phyloP scores from a whole-genome alignment of 2,797 vertebrate genomes.

The Pelodytes ibericus region DNA sequence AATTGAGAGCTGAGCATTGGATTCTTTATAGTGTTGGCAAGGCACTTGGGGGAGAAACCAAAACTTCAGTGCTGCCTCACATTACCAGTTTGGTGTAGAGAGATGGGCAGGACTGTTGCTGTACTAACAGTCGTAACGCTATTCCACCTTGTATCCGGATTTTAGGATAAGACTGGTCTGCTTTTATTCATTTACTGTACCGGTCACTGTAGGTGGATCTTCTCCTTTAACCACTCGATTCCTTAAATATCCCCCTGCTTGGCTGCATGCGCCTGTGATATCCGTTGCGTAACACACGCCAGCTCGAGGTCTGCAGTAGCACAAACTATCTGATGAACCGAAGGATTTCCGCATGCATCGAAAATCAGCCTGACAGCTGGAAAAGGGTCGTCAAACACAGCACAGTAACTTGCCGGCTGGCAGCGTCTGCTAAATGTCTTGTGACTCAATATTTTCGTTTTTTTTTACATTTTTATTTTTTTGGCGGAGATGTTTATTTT shows the following conservation, averaged over 20 bases:
- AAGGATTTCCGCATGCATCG: constrained; percentile 34
- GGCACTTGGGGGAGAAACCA: too few relatives aligned
- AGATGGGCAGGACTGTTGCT: too few relatives aligned
- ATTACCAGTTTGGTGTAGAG: too few relatives aligned
- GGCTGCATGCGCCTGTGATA: constrained; percentile 23
- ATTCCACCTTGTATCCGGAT: too few relatives aligned
- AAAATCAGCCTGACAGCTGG: constrained; percentile 47
- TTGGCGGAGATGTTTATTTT: not conserved
- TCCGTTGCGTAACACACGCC: constrained; percentile 30
- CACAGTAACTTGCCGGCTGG: constrained; percentile 3
- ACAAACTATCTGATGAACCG: constrained; percentile 38
- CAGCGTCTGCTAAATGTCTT: constrained; percentile 10
- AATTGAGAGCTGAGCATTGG: too few relatives aligned
- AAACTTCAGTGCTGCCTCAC: too few relatives aligned
- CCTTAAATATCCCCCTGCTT: constrained; percentile 1
- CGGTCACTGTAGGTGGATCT: too few relatives aligned
- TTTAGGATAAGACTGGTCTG: too few relatives aligned
- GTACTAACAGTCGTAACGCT: too few relatives aligned
- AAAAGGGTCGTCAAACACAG: constrained; percentile 41
- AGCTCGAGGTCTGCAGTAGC: constrained; percentile 19
- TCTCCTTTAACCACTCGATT: not conserved
- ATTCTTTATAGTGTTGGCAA: too few relatives aligned
- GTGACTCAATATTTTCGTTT: constrained; percentile 28
- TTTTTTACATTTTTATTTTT: too few relatives aligned
- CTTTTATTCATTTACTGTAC: too few relatives aligned